Evolutionary conservation across 2,113 vertebrate species (phyloP).

Genomic region (Asarcornis scutulata): DNA sequence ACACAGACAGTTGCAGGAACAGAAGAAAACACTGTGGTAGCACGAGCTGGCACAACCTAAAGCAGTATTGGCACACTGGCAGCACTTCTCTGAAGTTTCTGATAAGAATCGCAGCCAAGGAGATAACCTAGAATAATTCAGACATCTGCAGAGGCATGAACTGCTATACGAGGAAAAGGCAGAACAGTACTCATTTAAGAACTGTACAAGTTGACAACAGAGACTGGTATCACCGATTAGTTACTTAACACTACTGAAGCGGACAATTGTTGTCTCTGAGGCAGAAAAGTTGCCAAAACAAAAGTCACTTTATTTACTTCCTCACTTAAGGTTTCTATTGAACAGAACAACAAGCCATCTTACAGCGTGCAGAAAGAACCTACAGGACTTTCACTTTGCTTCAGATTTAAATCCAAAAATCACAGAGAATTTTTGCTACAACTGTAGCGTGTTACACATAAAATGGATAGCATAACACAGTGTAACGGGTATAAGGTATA

Average conservation of each 20-base stretch:
- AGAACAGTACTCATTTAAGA: background rate
- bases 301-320: background rate
- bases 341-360: background rate
- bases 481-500: background rate
- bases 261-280: background rate
- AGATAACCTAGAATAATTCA: background rate
- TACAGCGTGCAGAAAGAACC: background rate
- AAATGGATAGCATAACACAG: background rate
- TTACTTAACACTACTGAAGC: background rate
- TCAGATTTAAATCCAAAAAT: background rate
- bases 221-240: background rate
- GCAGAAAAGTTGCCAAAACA: background rate
- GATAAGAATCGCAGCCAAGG: background rate
- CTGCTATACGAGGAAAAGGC: background rate
- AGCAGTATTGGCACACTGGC: background rate
- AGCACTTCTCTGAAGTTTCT: background rate
- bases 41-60: background rate
- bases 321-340: background rate
- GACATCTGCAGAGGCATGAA: background rate
- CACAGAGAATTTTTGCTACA: background rate
- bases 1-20: background rate
- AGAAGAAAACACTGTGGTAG: background rate
- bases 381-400: background rate
- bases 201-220: background rate
- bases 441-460: accelerated